Evolutionary conservation across 2,888 invertebrate species (phyloP), one percentile per base, ranked within the genome.

Genomic region (Brachyopa scutellaris): DNA sequence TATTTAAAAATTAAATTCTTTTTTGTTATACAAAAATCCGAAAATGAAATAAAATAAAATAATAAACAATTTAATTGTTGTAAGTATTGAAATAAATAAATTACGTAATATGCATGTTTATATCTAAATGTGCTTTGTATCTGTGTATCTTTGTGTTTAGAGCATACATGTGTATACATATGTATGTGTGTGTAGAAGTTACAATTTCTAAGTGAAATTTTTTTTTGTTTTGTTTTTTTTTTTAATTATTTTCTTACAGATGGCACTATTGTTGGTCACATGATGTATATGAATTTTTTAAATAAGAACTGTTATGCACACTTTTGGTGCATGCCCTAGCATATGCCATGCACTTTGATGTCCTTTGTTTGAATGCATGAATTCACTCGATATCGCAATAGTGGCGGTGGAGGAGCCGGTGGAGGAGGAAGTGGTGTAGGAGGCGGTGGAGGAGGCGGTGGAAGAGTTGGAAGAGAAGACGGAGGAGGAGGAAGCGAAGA

Each of bases 391-490:
- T 77, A 66, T 42, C 67, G 88, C 84, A 88, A 87, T 80, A 86
- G 87, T 72, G 84, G 85, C 61, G 82, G 84, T 40, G 77, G 83
- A 19, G 77, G 79, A 31, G 85, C 84, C 67, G 85, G 87, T 38
- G 33, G 29, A 1, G 31, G 74, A 2, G 84, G 84, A 66, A 84
- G 85, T 7, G 45, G 53, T 0, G 57, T 51, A 0, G 23, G 42
- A 9, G 40, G 59, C 0, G 31, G 38, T 0, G 67, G 64, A 31
- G 73, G 59, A 1, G 64, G 61, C 15, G 11, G 61, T 15, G 82
- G 61, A 83, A 53, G 11, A 45, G 77, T 47, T 61, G 55, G 45
- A 84, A 64, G 45, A 23, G 7, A 15, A 11, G n/a, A 8, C 23
- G 47, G 67, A 61, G 64, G 29, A 6, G 40, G 26, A 17, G 57